Conservation (phyloP, 2,888 invertebrate genomes). For the Leptopterna dolabrata region DNA sequence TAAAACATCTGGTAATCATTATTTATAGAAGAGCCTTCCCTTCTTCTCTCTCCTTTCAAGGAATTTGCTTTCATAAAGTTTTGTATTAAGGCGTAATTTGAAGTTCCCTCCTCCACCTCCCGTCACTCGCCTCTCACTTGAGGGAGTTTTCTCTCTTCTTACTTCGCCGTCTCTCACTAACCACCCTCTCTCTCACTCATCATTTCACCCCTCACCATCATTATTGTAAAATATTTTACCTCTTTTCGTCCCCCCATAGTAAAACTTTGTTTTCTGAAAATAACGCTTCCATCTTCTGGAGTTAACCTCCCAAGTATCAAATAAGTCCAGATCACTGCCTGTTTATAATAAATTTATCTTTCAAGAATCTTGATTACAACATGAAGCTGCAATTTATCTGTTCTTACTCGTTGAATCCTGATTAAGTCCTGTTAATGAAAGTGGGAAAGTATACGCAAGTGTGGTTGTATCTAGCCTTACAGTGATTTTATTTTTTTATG, state of each 20-base stretch:
- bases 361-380: no score
- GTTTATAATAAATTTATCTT: no score
- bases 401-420: no score
- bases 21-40: constrained; percentile 50
- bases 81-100: constrained; percentile 56
- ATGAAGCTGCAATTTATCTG: no score
- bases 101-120: constrained; percentile 45
- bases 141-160: constrained; percentile 41
- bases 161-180: neutral
- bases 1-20: constrained; percentile 55
- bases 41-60: constrained; percentile 47
- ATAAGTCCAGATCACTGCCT: no score
- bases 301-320: neutral
- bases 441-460: no score
- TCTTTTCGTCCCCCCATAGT: neutral
- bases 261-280: constrained; percentile 4
- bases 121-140: constrained; percentile 36
- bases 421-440: no score
- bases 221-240: constrained; percentile 50
- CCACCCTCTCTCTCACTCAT: neutral
- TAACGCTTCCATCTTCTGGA: neutral
- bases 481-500: no score
- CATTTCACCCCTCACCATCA: constrained; percentile 6
- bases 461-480: no score
- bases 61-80: constrained; percentile 55